A percentile compares a stretch with the other conserved stretches of the same genome.
Evolutionary conservation across 1,140 invertebrate genomes (phyloP).

Genomic region (Drosophila cardini): DNA sequence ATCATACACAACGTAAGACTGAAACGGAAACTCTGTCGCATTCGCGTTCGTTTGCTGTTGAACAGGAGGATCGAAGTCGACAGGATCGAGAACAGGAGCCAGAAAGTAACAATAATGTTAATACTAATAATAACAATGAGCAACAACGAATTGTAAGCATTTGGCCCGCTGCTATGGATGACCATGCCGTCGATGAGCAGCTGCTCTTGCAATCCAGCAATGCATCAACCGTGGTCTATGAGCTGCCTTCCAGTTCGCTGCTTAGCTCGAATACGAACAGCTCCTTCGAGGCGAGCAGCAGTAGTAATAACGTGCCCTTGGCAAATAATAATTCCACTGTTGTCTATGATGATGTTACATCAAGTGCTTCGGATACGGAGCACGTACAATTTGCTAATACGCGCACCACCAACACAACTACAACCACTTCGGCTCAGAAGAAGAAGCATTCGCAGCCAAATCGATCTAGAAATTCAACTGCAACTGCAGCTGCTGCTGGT

Average conservation of each 20-base stretch:
- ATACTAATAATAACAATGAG: conserved; percentile 17
- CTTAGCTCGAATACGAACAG: conserved; percentile 55
- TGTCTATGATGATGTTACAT: conserved; percentile 69
- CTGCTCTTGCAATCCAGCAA: conserved; percentile 10
- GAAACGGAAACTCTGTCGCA: conserved; percentile 39
- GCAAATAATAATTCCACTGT: conserved; percentile 26
- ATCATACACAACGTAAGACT: conserved; percentile 66
- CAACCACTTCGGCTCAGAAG: conserved; percentile 76
- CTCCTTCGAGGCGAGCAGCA: conserved; percentile 54
- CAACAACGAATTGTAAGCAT: conserved; percentile 12
- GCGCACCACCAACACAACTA: conserved; percentile 79
- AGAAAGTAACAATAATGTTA: conserved; percentile 30
- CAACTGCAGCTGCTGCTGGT: conserved; percentile 9
- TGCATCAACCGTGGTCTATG: conserved; percentile 31
- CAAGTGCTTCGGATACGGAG: conserved; percentile 74
- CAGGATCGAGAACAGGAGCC: conserved; percentile 8
- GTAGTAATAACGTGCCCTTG: conserved; percentile 10
- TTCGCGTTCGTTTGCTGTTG: neutral
- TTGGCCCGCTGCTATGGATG: conserved; percentile 71
- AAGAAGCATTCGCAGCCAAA: conserved; percentile 55
- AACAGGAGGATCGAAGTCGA: conserved; percentile 1
- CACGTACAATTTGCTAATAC: conserved; percentile 78
- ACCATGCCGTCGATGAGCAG: conserved; percentile 65
- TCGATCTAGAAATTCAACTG: conserved; percentile 32
- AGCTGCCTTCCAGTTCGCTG: conserved; percentile 65